These are phyloP conservation scores for Isaurus tuberculatus DNA, from an alignment of 92 coral and sea anemone genomes.

Conservation along the genomic window DNA sequence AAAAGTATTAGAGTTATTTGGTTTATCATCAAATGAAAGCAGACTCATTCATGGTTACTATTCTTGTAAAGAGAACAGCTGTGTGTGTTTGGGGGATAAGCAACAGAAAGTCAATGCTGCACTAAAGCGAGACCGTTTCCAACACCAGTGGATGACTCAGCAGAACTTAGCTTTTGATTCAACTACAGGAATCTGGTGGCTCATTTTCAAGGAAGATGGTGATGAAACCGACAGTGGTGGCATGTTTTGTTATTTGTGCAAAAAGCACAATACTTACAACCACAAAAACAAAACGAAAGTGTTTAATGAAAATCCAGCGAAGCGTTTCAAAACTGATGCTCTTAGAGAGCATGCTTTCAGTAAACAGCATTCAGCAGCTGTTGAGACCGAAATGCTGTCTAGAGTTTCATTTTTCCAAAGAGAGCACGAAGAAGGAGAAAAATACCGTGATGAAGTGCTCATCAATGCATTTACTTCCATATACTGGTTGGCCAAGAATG, in stretches of 20 bases:
- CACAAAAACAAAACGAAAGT: constrained; percentile 44
- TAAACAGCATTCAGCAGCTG: constrained; percentile 57
- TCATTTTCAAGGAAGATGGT: constrained; percentile 43
- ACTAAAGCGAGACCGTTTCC: constrained; percentile 52
- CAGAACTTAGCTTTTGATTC: constrained; percentile 49
- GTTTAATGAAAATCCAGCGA: constrained; percentile 44
- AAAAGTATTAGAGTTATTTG: constrained; percentile 1
- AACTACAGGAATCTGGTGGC: constrained; percentile 53
- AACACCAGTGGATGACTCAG: constrained; percentile 41
- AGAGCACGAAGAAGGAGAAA: constrained; percentile 48
- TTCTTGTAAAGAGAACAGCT: constrained; percentile 48
- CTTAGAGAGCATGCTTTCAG: constrained; percentile 48
- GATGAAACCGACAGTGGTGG: constrained; percentile 52
- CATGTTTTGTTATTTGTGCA: constrained; percentile 53
- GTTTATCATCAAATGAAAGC: constrained; percentile 9
- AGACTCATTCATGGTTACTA: constrained; percentile 50
- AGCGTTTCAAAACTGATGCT: constrained; percentile 51
- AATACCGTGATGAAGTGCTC: constrained; percentile 51
- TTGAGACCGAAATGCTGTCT: constrained; percentile 39
- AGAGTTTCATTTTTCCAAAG: constrained; percentile 45
- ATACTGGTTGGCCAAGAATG: constrained; percentile 45
- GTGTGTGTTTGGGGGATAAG: constrained; percentile 53
- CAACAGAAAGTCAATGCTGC: constrained; percentile 46
- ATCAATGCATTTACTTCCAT: constrained; percentile 45
- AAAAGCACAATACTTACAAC: constrained; percentile 53